Evolutionary conservation across 2,888 invertebrate species (phyloP), one percentile per base, ranked within the genome.

Genomic region (Acrocyrtus sp.): DNA sequence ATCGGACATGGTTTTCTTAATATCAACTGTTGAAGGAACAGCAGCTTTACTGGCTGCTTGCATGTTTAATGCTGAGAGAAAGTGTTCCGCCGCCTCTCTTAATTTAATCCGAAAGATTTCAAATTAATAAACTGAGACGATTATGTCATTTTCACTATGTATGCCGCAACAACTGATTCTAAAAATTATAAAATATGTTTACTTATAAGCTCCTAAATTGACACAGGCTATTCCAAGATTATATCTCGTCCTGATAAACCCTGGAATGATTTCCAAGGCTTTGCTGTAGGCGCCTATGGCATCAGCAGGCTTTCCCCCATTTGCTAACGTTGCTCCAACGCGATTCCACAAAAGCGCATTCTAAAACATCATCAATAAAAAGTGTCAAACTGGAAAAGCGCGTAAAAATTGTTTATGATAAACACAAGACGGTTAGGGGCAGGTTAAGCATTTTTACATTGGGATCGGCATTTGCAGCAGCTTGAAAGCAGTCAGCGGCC

Each of bases 141-240:
- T 22, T 17, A 57, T 15, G 21, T 39, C 3, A 54, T 17, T 43
- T 43, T 8, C 10, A 34, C 15, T n/a, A n/a, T n/a, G n/a, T n/a
- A n/a, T n/a, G n/a, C n/a, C n/a, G n/a, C n/a, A 22, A 22, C 22
- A 22, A 3, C 5, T 19, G 10, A 22, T 22, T 22, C 8, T 50
- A 22, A 50, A 50, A 54, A 54, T 10, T 6, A n/a, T n/a, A n/a
- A n/a, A n/a, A n/a, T n/a, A n/a, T n/a, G 22, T 82, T 78, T 80
- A 90, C 90, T 86, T 87, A 83, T 98, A 93, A 50, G 96, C 95
- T 81, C 93, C 92, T 51, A 99, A 88, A 85, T 98, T 98, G 86
- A 98, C 94, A 84, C 98, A 99, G 72, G 96, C 95, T 65, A 99
- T 97, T 26, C 98, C 98, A 70, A 99, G 92, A 86, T 99, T 99